Percentiles rank a stretch among this genome's conserved stretches.
These are phyloP conservation scores for Canis aureus DNA, from an alignment of 2,113 vertebrate species.

Conservation along the genomic window DNA sequence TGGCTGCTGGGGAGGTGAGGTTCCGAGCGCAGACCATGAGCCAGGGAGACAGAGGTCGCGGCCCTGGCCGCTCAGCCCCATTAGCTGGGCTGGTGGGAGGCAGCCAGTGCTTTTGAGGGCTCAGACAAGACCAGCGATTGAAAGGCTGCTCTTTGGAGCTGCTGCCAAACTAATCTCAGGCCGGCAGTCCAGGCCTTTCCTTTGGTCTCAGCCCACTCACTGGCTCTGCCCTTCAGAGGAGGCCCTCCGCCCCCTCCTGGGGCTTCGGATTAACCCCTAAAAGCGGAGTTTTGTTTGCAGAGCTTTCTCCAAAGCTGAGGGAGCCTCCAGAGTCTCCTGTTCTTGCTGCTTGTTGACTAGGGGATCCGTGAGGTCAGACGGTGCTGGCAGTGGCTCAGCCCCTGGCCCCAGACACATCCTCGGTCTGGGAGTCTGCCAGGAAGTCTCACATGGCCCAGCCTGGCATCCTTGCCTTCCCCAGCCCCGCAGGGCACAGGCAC, in stretches of 20 bases:
- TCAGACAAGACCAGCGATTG: not conserved
- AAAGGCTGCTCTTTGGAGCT: slow-evolving; percentile 64
- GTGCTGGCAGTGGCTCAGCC: slow-evolving; percentile 28
- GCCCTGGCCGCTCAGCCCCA: not conserved
- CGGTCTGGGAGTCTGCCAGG: not conserved
- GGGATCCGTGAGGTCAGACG: slow-evolving; percentile 24
- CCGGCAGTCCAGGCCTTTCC: not conserved
- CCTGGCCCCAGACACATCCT: not conserved
- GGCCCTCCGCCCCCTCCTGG: slow-evolving; percentile 4
- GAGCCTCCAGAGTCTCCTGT: not conserved
- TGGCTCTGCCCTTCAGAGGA: slow-evolving; percentile 61
- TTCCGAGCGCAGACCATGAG: not conserved
- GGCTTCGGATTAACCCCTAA: slow-evolving; percentile 73
- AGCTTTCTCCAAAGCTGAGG: slow-evolving; percentile 64
- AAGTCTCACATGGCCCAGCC: not conserved
- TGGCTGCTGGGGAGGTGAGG: not conserved
- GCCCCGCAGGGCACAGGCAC: not conserved
- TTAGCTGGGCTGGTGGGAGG: slow-evolving; percentile 63
- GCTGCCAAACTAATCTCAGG: slow-evolving; percentile 62
- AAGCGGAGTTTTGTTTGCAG: slow-evolving; percentile 73
- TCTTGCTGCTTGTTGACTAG: slow-evolving; percentile 53
- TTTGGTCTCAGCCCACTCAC: slow-evolving; percentile 49
- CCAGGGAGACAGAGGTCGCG: not conserved
- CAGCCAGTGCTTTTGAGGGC: slow-evolving; percentile 33
- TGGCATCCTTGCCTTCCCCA: not conserved